phyloP scores from a whole-genome alignment of 1,140 invertebrate species.

The Drosophila parvula region DNA sequence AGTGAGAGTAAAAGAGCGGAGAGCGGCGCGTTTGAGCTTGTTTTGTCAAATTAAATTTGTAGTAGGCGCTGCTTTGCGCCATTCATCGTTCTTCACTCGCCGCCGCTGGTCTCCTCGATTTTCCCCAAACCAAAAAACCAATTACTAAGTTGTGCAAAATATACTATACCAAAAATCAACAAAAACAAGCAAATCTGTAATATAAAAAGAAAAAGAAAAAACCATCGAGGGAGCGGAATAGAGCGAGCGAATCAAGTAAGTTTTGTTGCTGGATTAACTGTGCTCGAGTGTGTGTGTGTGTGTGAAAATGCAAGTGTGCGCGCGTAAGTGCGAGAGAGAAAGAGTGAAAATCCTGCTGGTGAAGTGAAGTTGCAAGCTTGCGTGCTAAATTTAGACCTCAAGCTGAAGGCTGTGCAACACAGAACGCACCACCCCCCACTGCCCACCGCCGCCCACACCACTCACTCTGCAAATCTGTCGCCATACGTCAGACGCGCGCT shows the following conservation, averaged over 20 bases:
- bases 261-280: conserved; percentile 44
- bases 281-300: conserved; percentile 12
- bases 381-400: conserved; percentile 82
- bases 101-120: conserved; percentile 59
- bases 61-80: conserved; percentile 53
- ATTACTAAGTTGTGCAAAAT: conserved; percentile 16
- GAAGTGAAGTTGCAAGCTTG: conserved; percentile 67
- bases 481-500: conserved; percentile 58
- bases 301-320: conserved; percentile 10
- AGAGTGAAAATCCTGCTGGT: conserved; percentile 49
- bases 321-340: neutral
- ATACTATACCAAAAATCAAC: conserved; percentile 1
- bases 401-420: conserved; percentile 71
- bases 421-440: conserved; percentile 52
- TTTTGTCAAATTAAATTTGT: conserved; percentile 73
- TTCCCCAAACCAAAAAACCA: conserved; percentile 22
- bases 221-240: neutral
- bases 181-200: conserved; percentile 15
- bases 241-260: conserved; percentile 59
- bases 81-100: conserved; percentile 76
- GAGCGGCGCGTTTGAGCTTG: conserved; percentile 53
- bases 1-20: conserved; percentile 9
- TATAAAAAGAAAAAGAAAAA: neutral
- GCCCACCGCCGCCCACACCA: conserved; percentile 54
- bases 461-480: conserved; percentile 53